Evolutionary conservation across 2,113 vertebrate species (phyloP), one percentile per base, ranked within the genome.

Genomic region (Glareola pratincola): DNA sequence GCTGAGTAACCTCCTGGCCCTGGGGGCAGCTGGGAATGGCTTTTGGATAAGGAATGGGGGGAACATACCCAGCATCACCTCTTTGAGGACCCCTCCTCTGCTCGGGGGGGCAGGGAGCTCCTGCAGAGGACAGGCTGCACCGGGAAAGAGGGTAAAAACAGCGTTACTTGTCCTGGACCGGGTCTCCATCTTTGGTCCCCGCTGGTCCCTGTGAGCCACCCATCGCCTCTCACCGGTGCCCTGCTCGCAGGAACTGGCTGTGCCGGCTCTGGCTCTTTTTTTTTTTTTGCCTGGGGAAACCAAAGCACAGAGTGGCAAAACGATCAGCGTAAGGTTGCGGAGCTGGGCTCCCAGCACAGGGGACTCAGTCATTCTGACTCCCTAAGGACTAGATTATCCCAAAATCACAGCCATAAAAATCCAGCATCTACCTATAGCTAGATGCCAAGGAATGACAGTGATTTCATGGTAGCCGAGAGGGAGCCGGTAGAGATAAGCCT

Each of bases 381-480:
- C 32, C 37, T 53, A 22, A 29, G 41, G 34, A 26, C 4, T 9
- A 6, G 30, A 45, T 57, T 54, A 47, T 59, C 57, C 47, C 50
- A 51, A 51, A 82, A 75, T 34, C 39, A 19, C 50, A 62, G 14
- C 32, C 19, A 18, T 50, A 57, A 73, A n/a, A 9, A 12, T 12
- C 9, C 34, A 34, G 6, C 29, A 34, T 12, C 45, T 47, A 29
- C 67, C 14, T 9, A 16, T 43, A 78, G 39, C 24, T 56, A 6
- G 16, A 9, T 53, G 47, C 9, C 4, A 5, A 39, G 43, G 21
- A 34, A 10, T 6, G 24, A 4, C 15, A n/a, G 37, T 2, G 23
- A 5, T 82, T 48, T 29, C 0, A 0, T 17, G 13, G 43, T 15
- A 34, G n/a, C 20, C 4, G 2, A 45, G 14, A 63, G 19, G 41